These are phyloP conservation scores for Rotaria sp. DNA, from an alignment of 2,888 invertebrate genomes.

Conservation along the genomic window DNA sequence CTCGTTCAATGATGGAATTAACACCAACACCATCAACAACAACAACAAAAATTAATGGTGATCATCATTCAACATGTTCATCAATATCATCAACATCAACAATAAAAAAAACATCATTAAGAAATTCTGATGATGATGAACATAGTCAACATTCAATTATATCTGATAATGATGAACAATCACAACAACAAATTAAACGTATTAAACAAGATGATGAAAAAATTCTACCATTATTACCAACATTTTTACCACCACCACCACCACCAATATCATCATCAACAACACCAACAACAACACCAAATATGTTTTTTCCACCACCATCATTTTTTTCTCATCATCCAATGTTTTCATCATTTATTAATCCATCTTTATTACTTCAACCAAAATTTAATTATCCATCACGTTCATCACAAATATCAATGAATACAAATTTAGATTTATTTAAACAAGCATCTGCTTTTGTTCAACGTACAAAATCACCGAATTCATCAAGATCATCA, in stretches of 20 bases:
- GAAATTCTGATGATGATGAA: background rate
- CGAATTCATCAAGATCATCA: background rate
- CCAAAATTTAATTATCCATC: background rate
- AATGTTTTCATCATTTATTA: conserved; percentile 4
- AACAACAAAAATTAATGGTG: background rate
- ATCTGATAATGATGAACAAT: background rate
- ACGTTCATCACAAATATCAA: background rate
- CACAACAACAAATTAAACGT: background rate
- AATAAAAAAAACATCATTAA: background rate
- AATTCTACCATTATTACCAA: background rate
- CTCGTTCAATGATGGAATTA: conserved; percentile 28
- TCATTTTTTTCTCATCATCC: background rate
- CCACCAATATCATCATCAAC: background rate
- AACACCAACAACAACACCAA: background rate
- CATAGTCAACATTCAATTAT: background rate
- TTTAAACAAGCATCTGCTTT: conserved; percentile 10
- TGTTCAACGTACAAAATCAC: background rate
- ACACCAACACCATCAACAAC: background rate
- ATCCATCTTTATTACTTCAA: conserved; percentile 18
- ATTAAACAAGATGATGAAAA: conserved; percentile 1
- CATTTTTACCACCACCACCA: background rate
- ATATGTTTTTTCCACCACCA: background rate
- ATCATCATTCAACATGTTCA: conserved; percentile 14
- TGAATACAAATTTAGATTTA: background rate
- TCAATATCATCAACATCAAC: background rate